A percentile compares a stretch with the other conserved stretches of the same genome.
Evolutionary conservation across 1,140 invertebrate species (phyloP).

Genomic region (Papilio polytes): DNA sequence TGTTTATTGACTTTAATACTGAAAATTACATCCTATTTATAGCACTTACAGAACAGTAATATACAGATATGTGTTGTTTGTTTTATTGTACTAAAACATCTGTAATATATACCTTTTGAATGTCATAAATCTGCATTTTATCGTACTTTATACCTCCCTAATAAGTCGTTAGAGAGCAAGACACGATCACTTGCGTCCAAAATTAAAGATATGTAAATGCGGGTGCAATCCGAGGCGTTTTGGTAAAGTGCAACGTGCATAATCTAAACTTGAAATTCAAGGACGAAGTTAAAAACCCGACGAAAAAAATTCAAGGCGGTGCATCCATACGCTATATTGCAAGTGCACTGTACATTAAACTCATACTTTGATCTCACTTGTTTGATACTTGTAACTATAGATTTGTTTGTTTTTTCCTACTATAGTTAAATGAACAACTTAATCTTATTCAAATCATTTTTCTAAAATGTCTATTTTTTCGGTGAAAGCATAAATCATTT

Average conservation of each 20-base stretch:
- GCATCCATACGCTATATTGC: constrained; percentile 76
- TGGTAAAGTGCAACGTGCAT: constrained; percentile 67
- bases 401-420: neutral
- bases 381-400: constrained; percentile 56
- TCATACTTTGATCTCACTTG: constrained; percentile 27
- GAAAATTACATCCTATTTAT: neutral
- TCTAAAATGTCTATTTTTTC: neutral
- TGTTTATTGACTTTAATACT: neutral
- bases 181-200: neutral
- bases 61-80: neutral
- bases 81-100: neutral
- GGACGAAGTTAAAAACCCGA: constrained; percentile 74
- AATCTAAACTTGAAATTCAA: constrained; percentile 83
- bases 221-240: constrained; percentile 58
- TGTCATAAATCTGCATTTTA: neutral
- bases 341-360: constrained; percentile 73
- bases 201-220: constrained; percentile 38
- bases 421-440: neutral
- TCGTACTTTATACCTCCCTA: neutral
- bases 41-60: neutral
- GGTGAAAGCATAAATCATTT: neutral
- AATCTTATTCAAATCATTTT: too few species aligned
- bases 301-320: constrained; percentile 77
- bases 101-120: neutral
- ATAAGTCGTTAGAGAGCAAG: neutral